Percentiles rank a stretch among this genome's conserved stretches.
Conservation (phyloP, 2,888 invertebrate species). For the Chironomus tentans region DNA sequence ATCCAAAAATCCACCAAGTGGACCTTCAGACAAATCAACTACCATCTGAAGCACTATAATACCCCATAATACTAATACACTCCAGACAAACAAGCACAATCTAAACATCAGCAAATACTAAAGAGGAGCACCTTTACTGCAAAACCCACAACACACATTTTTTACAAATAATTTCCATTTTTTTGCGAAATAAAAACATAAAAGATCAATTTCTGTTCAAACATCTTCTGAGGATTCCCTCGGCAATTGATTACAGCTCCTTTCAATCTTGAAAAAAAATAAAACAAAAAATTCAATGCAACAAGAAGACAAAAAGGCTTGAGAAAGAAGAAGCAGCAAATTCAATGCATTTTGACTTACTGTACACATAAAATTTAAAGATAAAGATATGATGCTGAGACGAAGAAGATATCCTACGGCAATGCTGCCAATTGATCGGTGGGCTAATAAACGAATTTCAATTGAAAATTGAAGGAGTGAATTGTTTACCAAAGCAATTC, state of each 20-base stretch:
- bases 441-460: not conserved
- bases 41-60: too few species aligned
- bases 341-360: not conserved
- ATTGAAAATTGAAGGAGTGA: conserved; percentile 4
- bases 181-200: not conserved
- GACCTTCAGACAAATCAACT: too few species aligned
- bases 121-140: too few species aligned
- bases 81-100: too few species aligned
- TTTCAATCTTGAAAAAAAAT: too few species aligned
- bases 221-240: not conserved
- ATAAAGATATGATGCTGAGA: conserved; percentile 24
- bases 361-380: not conserved
- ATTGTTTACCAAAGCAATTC: conserved; percentile 16
- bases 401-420: not conserved
- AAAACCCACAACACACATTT: not conserved
- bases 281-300: not conserved
- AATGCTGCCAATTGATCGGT: not conserved
- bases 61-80: too few species aligned
- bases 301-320: not conserved
- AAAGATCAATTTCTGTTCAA: too few species aligned
- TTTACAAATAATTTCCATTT: not conserved
- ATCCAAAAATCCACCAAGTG: too few species aligned
- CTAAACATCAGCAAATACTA: too few species aligned
- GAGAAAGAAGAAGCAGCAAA: not conserved
- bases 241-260: conserved; percentile 4